Evolutionary conservation across 2,888 invertebrate genomes (phyloP).

Genomic region (Microdon myrmicae): DNA sequence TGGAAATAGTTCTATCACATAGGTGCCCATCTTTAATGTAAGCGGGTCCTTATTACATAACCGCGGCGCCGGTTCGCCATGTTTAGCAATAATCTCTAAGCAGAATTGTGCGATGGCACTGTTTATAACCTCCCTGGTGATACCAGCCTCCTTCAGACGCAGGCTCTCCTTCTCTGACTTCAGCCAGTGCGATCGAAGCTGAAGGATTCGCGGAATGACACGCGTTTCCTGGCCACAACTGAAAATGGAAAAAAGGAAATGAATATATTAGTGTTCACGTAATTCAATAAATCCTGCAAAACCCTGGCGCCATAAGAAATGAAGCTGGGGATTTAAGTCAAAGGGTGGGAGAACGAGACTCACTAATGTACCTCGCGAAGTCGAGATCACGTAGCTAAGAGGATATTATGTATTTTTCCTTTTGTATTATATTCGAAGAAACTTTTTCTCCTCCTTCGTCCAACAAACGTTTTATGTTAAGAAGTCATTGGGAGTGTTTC

Average conservation of each 20-base stretch:
- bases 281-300: conserved; percentile 33
- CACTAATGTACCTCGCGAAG: conserved; percentile 26
- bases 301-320: conserved; percentile 6
- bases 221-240: conserved; percentile 97
- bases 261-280: conserved; percentile 2
- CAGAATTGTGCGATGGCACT: conserved; percentile 97
- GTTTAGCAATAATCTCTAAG: conserved; percentile 93
- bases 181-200: conserved; percentile 95
- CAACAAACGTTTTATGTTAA: conserved; percentile 9
- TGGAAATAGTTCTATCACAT: conserved; percentile 94
- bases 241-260: conserved; percentile 62
- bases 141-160: conserved; percentile 92
- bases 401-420: conserved; percentile 24
- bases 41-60: conserved; percentile 99
- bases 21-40: conserved; percentile 95
- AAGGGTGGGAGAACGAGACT: conserved; percentile 5
- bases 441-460: conserved; percentile 3
- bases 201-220: conserved; percentile 95
- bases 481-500: conserved; percentile 20
- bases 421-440: conserved; percentile 8
- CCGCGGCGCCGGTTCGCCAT: conserved; percentile 93
- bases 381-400: conserved; percentile 34
- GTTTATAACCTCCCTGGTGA: conserved; percentile 91
- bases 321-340: conserved; percentile 1
- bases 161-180: conserved; percentile 92